Percentiles rank a stretch among this genome's conserved stretches.
phyloP scores from a whole-genome alignment of 2,888 invertebrate genomes.

The Callimorpha dominula region DNA sequence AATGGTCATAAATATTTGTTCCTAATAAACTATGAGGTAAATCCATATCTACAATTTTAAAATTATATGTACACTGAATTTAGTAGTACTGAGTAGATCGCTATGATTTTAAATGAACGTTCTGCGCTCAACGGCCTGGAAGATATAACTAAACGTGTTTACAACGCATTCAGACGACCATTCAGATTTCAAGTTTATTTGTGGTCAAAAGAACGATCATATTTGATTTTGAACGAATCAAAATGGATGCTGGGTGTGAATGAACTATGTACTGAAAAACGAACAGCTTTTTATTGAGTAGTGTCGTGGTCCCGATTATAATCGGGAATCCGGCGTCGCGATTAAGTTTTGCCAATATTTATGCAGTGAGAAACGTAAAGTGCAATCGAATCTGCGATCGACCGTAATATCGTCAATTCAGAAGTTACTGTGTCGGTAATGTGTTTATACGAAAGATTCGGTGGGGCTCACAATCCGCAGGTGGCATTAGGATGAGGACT shows the following conservation, averaged over 20 bases:
- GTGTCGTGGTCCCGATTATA: slow-evolving; percentile 83
- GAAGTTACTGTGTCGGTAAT: slow-evolving; percentile 84
- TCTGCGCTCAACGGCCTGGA: too few relatives aligned
- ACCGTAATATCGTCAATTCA: slow-evolving; percentile 69
- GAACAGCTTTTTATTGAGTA: slow-evolving; percentile 86
- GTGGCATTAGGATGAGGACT: slow-evolving; percentile 86
- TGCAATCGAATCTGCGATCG: slow-evolving; percentile 65
- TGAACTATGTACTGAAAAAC: slow-evolving; percentile 86
- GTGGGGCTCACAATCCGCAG: slow-evolving; percentile 79
- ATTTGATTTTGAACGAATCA: slow-evolving; percentile 87
- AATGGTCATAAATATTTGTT: too few relatives aligned
- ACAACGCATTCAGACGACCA: slow-evolving; percentile 61
- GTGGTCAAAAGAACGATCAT: slow-evolving; percentile 81
- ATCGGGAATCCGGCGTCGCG: slow-evolving; percentile 80
- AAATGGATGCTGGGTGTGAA: slow-evolving; percentile 88
- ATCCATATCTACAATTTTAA: too few relatives aligned
- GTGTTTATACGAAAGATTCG: slow-evolving; percentile 82
- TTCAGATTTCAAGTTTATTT: slow-evolving; percentile 68
- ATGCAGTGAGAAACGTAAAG: slow-evolving; percentile 70
- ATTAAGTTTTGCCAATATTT: slow-evolving; percentile 75
- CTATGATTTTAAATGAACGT: too few relatives aligned
- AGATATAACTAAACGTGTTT: slow-evolving; percentile 59
- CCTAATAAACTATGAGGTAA: too few relatives aligned
- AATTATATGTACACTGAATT: too few relatives aligned
- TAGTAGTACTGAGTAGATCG: too few relatives aligned